Evolutionary conservation across 2,888 invertebrate genomes (phyloP).

Genomic region (Acholoe squamosa): DNA sequence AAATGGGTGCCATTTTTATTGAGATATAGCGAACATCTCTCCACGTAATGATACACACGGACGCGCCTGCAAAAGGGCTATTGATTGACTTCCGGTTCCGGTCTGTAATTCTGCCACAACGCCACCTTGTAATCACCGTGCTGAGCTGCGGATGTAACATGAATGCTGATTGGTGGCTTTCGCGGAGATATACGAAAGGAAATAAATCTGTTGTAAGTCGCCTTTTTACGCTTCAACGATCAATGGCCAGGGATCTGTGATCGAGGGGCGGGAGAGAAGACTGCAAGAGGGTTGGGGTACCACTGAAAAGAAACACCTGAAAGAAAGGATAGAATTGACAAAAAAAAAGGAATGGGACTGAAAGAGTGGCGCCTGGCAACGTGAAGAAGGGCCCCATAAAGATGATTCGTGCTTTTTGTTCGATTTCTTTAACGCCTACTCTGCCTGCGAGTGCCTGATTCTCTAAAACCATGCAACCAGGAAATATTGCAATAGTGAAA

Average conservation of each 20-base stretch:
- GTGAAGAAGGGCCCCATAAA: conserved; percentile 18
- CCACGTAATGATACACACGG: not conserved
- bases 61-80: conserved; percentile 25
- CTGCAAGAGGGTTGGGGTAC: not conserved
- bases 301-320: conserved; percentile 33
- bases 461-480: not conserved
- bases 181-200: conserved; percentile 39
- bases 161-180: conserved; percentile 49
- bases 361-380: not conserved
- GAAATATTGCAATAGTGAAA: not conserved
- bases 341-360: not conserved
- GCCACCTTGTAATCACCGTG: conserved; percentile 40
- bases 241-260: conserved; percentile 44
- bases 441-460: not conserved
- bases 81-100: conserved; percentile 51
- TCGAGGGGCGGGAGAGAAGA: not conserved
- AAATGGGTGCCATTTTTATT: not conserved
- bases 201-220: conserved; percentile 56
- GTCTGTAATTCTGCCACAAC: conserved; percentile 26
- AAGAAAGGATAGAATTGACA: not conserved
- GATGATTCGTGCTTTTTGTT: not conserved
- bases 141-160: conserved; percentile 34
- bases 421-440: not conserved
- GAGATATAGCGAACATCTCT: not conserved
- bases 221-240: conserved; percentile 25